Evolutionary conservation across 2,888 invertebrate genomes (phyloP).

Genomic region (Platypus cylindrus): DNA sequence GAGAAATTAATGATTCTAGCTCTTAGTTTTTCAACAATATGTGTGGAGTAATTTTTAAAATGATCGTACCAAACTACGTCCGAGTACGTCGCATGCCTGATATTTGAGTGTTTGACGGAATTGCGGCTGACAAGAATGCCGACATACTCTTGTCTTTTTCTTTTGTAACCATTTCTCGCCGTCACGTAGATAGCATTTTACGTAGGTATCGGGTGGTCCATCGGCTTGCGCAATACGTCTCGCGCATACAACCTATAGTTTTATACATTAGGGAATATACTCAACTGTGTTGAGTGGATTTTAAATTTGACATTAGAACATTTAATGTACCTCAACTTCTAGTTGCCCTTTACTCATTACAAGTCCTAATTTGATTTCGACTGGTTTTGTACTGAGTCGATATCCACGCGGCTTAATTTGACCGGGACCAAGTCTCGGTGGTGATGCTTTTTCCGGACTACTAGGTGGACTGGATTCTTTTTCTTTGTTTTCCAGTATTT

Average conservation of each 20-base stretch:
- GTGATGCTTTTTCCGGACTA: conserved; percentile 39
- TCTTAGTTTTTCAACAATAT: no score
- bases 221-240: conserved; percentile 56
- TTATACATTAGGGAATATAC: neutral
- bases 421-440: conserved; percentile 58
- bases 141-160: conserved; percentile 70
- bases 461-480: conserved; percentile 46
- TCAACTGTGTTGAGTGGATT: neutral
- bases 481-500: conserved; percentile 31
- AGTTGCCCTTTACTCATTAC: conserved; percentile 84
- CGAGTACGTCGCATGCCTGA: conserved; percentile 62
- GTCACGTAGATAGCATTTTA: conserved; percentile 84
- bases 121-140: conserved; percentile 71
- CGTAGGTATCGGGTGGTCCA: conserved; percentile 77
- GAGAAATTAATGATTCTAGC: neutral
- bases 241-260: conserved; percentile 46
- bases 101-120: conserved; percentile 84
- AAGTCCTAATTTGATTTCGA: conserved; percentile 78
- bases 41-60: neutral
- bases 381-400: conserved; percentile 54
- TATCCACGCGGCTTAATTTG: conserved; percentile 70
- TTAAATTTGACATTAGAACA: no score
- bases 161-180: conserved; percentile 82
- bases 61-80: conserved; percentile 63
- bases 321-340: conserved; percentile 58